phyloP scores from a whole-genome alignment of 2,797 vertebrate genomes.

The Pangasius mekongensis region DNA sequence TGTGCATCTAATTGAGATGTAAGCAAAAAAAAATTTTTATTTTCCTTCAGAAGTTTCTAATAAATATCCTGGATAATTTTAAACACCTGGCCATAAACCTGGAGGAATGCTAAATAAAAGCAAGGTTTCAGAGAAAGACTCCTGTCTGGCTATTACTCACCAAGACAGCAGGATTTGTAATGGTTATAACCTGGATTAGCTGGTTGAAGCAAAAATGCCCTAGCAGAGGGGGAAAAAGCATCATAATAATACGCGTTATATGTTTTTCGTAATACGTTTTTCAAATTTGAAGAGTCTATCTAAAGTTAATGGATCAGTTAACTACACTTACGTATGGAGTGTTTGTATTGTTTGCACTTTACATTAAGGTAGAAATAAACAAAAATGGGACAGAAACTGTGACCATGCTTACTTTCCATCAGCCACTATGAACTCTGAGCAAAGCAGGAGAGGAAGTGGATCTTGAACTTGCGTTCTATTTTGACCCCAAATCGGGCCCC shows the following conservation, averaged over 20 bases:
- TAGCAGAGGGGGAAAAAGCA: slow-evolving; percentile 55
- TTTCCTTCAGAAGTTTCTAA: slow-evolving; percentile 80
- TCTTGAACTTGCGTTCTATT: slow-evolving; percentile 68
- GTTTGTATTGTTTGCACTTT: background rate
- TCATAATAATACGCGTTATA: background rate
- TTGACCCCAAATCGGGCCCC: slow-evolving; percentile 67
- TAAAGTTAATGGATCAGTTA: background rate
- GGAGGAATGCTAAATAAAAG: slow-evolving; percentile 84
- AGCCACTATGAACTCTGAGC: background rate
- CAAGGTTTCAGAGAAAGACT: slow-evolving; percentile 75
- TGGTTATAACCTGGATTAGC: slow-evolving; percentile 79
- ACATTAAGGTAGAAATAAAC: background rate
- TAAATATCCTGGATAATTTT: slow-evolving; percentile 84
- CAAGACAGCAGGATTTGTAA: slow-evolving; percentile 80
- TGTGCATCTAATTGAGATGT: slow-evolving; percentile 76
- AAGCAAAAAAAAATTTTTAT: slow-evolving; percentile 75
- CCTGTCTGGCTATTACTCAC: slow-evolving; percentile 78
- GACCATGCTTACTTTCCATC: background rate
- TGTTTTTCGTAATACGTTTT: background rate
- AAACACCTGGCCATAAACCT: slow-evolving; percentile 85
- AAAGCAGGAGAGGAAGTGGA: slow-evolving; percentile 59
- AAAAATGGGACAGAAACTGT: background rate
- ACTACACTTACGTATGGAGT: background rate
- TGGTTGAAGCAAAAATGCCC: slow-evolving; percentile 74
- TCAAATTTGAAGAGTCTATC: background rate